Conservation (phyloP, 2,797 vertebrate genomes). For the Scleropages formosus region DNA sequence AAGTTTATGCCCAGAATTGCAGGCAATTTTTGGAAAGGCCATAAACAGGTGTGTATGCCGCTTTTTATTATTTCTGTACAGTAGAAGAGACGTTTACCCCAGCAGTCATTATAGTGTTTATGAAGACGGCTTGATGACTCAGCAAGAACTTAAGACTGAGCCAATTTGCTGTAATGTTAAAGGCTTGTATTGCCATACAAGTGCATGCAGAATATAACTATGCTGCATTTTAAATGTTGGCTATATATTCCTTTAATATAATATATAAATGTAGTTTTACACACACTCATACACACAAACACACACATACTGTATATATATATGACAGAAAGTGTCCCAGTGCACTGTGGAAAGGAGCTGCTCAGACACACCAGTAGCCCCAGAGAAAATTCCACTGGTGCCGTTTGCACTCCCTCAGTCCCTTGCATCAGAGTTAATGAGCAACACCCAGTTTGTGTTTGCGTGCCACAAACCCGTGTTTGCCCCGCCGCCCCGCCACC, state of each 20-base stretch:
- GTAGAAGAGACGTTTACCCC: too few relatives aligned
- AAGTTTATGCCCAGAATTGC: too few relatives aligned
- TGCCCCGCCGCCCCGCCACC: neutral
- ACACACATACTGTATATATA: too few relatives aligned
- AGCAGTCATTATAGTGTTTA: too few relatives aligned
- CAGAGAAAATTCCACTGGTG: constrained; percentile 19
- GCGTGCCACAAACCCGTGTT: neutral
- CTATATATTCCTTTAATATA: neutral
- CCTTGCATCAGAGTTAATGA: neutral
- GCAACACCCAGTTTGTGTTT: neutral
- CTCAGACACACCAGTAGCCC: constrained; percentile 11
- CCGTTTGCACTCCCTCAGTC: neutral
- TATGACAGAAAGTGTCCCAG: neutral
- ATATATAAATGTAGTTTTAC: too few relatives aligned
- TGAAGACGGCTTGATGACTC: too few relatives aligned
- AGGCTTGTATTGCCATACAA: neutral
- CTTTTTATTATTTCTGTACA: too few relatives aligned
- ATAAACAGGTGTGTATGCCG: too few relatives aligned
- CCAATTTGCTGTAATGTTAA: too few relatives aligned
- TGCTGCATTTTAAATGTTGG: neutral
- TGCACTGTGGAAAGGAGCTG: constrained; percentile 5
- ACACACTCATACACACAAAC: too few relatives aligned
- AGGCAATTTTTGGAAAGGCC: too few relatives aligned
- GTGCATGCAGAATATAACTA: neutral
- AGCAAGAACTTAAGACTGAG: too few relatives aligned